Conservation (phyloP, 1,140 invertebrate genomes). For the Heliconius himera region DNA sequence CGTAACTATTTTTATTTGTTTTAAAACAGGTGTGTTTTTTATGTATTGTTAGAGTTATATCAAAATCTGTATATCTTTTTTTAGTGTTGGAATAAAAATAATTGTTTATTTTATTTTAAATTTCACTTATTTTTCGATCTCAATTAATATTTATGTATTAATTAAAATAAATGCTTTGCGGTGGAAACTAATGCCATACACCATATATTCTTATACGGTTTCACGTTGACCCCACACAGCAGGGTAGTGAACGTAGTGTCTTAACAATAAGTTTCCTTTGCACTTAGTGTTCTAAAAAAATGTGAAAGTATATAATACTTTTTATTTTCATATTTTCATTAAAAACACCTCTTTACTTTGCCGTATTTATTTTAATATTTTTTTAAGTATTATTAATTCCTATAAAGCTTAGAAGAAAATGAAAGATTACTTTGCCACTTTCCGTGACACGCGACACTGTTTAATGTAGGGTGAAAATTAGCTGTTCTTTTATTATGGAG, state of each 20-base stretch:
- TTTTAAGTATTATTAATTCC: background rate
- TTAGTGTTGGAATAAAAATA: too few relatives aligned
- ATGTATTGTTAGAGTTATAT: background rate
- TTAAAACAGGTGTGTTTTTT: background rate
- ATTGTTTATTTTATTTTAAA: too few relatives aligned
- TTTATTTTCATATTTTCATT: background rate
- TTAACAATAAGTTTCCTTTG: too few relatives aligned
- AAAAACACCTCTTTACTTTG: background rate
- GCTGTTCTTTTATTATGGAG: background rate
- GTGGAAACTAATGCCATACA: too few relatives aligned
- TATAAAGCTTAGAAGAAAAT: slow-evolving; percentile 7
- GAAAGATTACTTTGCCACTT: slow-evolving; percentile 11
- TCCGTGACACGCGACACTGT: slow-evolving; percentile 5
- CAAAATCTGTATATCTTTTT: background rate
- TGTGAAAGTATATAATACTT: background rate
- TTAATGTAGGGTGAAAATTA: slow-evolving; percentile 12
- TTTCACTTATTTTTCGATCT: too few relatives aligned
- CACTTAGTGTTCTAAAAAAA: too few relatives aligned
- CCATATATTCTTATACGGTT: too few relatives aligned
- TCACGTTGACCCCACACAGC: too few relatives aligned
- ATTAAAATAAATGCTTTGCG: too few relatives aligned
- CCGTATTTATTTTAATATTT: background rate
- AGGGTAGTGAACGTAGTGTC: too few relatives aligned
- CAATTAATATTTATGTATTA: too few relatives aligned
- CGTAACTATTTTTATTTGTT: slow-evolving; percentile 13